A percentile compares a stretch with the other conserved stretches of the same genome.
These are phyloP conservation scores for Gallinago stenura DNA, from an alignment of 2,797 vertebrate genomes.

Conservation along the genomic window DNA sequence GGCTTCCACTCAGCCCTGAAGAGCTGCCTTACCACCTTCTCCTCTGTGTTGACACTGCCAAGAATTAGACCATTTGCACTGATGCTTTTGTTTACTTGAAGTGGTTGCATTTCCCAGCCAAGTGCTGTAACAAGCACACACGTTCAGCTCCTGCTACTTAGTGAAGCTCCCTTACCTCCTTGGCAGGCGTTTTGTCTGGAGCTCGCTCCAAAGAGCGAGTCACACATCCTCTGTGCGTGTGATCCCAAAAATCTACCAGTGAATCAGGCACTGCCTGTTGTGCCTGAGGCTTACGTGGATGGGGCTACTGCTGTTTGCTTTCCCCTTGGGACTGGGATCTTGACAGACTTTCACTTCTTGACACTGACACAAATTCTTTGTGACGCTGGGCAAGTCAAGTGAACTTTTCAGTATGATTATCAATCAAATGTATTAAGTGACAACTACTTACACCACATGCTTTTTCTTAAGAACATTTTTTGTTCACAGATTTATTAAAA, in stretches of 20 bases:
- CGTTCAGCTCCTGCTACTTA: not conserved
- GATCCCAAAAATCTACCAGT: not conserved
- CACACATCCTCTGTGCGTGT: not conserved
- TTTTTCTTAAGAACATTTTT: not conserved
- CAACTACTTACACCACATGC: not conserved
- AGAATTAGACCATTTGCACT: not conserved
- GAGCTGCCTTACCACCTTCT: not conserved
- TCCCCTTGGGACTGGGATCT: not conserved
- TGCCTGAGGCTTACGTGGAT: accelerated
- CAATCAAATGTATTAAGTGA: not conserved
- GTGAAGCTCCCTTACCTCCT: not conserved
- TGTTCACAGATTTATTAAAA: not conserved
- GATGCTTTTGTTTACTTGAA: not conserved
- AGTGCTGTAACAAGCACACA: not conserved
- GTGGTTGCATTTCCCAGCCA: not conserved
- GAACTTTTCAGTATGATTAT: not conserved
- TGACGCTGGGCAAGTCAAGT: accelerated
- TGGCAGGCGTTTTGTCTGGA: not conserved
- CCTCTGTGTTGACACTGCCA: not conserved
- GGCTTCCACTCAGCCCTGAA: not conserved
- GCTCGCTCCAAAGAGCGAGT: not conserved
- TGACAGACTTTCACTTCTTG: not conserved
- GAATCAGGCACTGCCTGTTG: not conserved
- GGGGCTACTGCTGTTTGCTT: not conserved
- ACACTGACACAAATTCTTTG: not conserved